Percentiles rank a stretch among this genome's conserved stretches.
Conservation (phyloP, 2,797 vertebrate species). For the Fringilla coelebs region DNA sequence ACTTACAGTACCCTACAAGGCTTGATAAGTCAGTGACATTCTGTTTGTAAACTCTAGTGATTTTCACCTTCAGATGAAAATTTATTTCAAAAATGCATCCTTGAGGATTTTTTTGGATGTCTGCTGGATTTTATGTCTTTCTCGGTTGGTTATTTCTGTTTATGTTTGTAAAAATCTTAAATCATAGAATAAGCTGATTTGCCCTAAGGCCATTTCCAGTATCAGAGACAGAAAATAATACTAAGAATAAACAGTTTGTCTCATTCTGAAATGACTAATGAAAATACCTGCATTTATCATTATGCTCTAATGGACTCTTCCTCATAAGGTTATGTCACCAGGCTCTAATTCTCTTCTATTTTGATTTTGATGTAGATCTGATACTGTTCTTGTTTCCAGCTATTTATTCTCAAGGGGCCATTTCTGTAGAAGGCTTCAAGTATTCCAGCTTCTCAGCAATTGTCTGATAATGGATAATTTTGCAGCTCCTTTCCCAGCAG, state of each 20-base stretch:
- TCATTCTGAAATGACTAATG: not conserved
- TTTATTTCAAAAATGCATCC: not conserved
- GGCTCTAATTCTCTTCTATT: not conserved
- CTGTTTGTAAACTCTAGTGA: not conserved
- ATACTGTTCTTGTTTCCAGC: not conserved
- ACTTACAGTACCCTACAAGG: not conserved
- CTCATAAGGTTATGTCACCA: not conserved
- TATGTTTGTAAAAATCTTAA: not conserved
- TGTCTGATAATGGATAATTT: not conserved
- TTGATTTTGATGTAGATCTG: not conserved
- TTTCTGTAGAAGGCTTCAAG: not conserved
- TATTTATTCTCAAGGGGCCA: not conserved
- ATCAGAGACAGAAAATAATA: not conserved
- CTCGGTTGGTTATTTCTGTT: not conserved
- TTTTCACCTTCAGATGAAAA: not conserved
- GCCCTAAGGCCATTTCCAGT: not conserved
- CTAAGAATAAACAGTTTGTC: not conserved
- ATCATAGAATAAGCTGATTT: not conserved
- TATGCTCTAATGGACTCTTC: not conserved
- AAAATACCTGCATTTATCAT: conserved; percentile 2
- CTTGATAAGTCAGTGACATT: not conserved
- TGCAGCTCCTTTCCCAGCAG: not conserved
- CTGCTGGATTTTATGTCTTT: not conserved
- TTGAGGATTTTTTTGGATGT: not conserved
- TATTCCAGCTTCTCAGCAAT: not conserved